phyloP scores from a whole-genome alignment of 2,888 invertebrate genomes.

The Dicroscelio sp. region DNA sequence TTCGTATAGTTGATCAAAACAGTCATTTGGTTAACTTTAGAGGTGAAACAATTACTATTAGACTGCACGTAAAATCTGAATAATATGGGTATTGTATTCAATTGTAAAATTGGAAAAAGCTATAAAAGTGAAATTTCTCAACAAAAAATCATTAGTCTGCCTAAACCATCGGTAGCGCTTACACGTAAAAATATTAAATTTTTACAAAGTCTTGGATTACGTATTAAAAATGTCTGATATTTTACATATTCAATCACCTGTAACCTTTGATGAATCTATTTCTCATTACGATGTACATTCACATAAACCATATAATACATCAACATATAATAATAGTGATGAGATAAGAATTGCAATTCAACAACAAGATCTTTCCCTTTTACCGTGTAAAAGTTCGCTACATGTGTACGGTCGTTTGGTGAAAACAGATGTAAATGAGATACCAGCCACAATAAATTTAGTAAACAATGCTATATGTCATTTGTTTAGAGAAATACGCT shows the following conservation, averaged over 20 bases:
- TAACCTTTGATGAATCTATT: constrained; percentile 67
- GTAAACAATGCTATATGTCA: constrained; percentile 84
- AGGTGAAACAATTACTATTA: constrained; percentile 81
- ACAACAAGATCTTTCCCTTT: constrained; percentile 56
- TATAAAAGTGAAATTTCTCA: constrained; percentile 55
- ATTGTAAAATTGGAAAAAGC: constrained; percentile 51
- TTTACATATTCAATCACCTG: constrained; percentile 7
- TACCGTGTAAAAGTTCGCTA: constrained; percentile 69
- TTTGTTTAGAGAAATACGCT: constrained; percentile 89
- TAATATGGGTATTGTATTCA: constrained; percentile 59
- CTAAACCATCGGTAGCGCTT: not conserved
- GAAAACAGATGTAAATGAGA: constrained; percentile 26
- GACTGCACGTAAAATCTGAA: constrained; percentile 73
- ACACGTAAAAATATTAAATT: constrained; percentile 74
- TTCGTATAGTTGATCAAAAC: constrained; percentile 82
- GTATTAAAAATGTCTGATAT: constrained; percentile 34
- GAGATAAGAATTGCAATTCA: constrained; percentile 76
- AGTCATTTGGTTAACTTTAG: constrained; percentile 78
- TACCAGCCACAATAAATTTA: constrained; percentile 48
- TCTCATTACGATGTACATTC: constrained; percentile 66
- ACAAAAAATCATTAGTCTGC: constrained; percentile 17
- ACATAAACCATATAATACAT: constrained; percentile 63
- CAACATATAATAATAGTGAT: constrained; percentile 70
- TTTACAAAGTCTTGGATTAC: constrained; percentile 71
- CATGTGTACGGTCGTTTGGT: constrained; percentile 64